phyloP scores from a whole-genome alignment of 1,140 invertebrate genomes.

The Brachionus manjavacas region DNA sequence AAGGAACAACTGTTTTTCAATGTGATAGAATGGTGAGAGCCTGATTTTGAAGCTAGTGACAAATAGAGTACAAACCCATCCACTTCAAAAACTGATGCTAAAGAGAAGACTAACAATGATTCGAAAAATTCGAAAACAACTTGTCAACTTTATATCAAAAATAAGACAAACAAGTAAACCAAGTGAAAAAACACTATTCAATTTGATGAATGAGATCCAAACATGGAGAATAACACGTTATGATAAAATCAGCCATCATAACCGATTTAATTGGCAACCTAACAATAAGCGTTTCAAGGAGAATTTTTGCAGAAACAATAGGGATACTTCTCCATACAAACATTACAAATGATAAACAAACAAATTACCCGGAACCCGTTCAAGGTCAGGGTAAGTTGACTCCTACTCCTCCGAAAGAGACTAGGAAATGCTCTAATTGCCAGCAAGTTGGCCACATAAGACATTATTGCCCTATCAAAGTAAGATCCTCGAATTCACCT shows the following conservation, averaged over 20 bases:
- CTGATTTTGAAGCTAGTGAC: background rate
- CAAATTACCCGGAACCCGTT: background rate
- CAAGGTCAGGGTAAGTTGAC: background rate
- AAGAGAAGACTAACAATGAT: background rate
- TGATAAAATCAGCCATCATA: background rate
- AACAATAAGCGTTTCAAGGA: background rate
- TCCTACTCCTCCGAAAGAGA: background rate
- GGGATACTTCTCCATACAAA: background rate
- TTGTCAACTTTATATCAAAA: background rate
- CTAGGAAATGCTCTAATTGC: background rate
- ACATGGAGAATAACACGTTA: background rate
- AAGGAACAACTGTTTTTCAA: background rate
- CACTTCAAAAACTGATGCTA: no score
- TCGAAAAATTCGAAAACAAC: background rate
- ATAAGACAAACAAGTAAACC: background rate
- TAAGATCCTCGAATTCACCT: background rate
- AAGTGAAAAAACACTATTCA: background rate
- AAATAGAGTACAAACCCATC: background rate
- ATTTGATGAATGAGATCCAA: slow-evolving; percentile 2
- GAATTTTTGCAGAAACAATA: background rate
- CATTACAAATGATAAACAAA: background rate
- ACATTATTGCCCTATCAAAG: background rate
- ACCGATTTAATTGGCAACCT: background rate
- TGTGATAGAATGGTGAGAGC: background rate
- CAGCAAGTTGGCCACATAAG: background rate